Evolutionary conservation across 1,140 invertebrate species (phyloP), one percentile per base, ranked within the genome.

Genomic region (Brachionus sp.): DNA sequence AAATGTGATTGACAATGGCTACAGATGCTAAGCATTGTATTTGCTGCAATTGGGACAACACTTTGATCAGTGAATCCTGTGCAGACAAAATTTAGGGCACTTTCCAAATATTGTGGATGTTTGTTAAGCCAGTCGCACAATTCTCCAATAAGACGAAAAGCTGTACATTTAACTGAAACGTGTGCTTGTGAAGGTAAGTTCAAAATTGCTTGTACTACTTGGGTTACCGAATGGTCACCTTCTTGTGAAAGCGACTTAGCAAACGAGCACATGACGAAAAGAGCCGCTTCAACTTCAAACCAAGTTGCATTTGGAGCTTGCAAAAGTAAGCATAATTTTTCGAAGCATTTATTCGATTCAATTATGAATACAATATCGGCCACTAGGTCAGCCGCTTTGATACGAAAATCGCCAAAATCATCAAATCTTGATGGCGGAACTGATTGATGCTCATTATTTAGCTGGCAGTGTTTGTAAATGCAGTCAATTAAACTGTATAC

Each of bases 341-440:
- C 91, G 88, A 98, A 97, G 87, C 95, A 95, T 75, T 93, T 92
- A 82, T 93, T 93, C 50, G 95, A 96, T 0, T 96, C 95, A 78
- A 98, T 93, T 83, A 98, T 95, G 88, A 98, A 98, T n/a, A 97
- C 93, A 33, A 98, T 94, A 89, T 99, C 97, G 88, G 96, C 96
- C 66, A 98, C 95, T 62, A 98, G 89, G 86, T 98, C 96, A 6
- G 93, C 93, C 0, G 96, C 95, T 87, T 95, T 93, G 77, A 91
- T 89, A 85, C 97, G 91, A 88, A 98, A 98, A 84, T 97, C 95
- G 87, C 93, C 91, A 87, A 92, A 91, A 89, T 95, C 94, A 88
- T 95, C 94, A 25, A 92, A 92, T 84, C 95, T 93, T 85, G 95
- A 93, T n/a, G 96, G 90, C n/a, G 84, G 75, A 42, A 82, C 50